Evolutionary conservation across 2,797 vertebrate species (phyloP).

Genomic region (Sarcoramphus papa): DNA sequence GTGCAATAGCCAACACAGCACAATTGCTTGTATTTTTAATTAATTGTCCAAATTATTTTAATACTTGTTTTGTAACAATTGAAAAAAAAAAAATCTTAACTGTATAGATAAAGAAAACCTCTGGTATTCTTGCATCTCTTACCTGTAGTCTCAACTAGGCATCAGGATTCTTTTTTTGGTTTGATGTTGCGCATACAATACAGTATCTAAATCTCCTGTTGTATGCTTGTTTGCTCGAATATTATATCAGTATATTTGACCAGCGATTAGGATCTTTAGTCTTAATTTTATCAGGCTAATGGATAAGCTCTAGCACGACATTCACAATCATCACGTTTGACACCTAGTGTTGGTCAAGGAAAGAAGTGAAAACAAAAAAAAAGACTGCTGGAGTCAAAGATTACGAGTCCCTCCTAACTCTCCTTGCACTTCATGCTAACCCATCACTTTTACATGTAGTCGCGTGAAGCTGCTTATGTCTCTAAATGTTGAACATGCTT

Average conservation of each 20-base stretch:
- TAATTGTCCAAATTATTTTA: neutral
- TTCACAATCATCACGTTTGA: accelerated
- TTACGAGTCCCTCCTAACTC: too few relatives aligned
- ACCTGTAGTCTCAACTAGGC: neutral
- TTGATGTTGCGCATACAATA: neutral
- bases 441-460: neutral
- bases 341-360: neutral
- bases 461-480: neutral
- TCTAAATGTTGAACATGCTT: neutral
- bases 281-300: neutral
- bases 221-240: neutral
- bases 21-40: neutral
- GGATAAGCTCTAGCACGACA: neutral
- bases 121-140: neutral
- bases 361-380: neutral
- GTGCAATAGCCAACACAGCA: neutral
- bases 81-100: neutral
- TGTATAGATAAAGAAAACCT: neutral
- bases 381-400: neutral
- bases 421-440: neutral
- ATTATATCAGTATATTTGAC: neutral
- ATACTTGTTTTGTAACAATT: neutral
- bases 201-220: neutral
- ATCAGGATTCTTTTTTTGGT: neutral
- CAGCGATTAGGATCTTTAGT: neutral